Conservation (phyloP, 30 jellyfish, hydroid and myxozoan species). For the Euphysa ruthae region DNA sequence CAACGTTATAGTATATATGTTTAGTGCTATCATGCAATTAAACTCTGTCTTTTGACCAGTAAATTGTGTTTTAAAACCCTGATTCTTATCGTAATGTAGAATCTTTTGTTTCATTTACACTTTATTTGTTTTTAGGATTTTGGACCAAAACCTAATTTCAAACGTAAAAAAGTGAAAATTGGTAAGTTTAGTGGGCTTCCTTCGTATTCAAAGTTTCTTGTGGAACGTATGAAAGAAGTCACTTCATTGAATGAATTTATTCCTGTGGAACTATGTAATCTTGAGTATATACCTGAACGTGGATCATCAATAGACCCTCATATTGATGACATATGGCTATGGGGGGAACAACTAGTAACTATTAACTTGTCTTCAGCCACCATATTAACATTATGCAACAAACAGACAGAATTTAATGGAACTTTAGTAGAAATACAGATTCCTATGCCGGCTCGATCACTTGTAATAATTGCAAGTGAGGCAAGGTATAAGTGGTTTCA, state of each 20-base stretch:
- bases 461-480: conserved; percentile 49
- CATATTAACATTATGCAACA: conserved; percentile 50
- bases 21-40: no score
- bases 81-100: background rate
- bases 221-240: conserved; percentile 16
- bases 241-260: conserved; percentile 22
- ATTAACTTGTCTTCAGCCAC: conserved; percentile 44
- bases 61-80: background rate
- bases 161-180: conserved; percentile 49
- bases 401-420: background rate
- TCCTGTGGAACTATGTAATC: conserved; percentile 93
- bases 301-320: conserved; percentile 99
- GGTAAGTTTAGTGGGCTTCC: conserved; percentile 85
- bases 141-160: conserved; percentile 97
- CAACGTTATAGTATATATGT: no score
- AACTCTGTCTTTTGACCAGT: no score
- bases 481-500: conserved; percentile 90
- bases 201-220: conserved; percentile 26
- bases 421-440: conserved; percentile 16
- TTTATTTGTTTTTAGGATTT: conserved; percentile 57
- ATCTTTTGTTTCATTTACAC: background rate
- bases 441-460: conserved; percentile 74
- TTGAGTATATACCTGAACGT: conserved; percentile 54
- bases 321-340: conserved; percentile 85
- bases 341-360: conserved; percentile 97